Evolutionary conservation across 2,797 vertebrate species (phyloP).

Genomic region (Darevskia nairensis): DNA sequence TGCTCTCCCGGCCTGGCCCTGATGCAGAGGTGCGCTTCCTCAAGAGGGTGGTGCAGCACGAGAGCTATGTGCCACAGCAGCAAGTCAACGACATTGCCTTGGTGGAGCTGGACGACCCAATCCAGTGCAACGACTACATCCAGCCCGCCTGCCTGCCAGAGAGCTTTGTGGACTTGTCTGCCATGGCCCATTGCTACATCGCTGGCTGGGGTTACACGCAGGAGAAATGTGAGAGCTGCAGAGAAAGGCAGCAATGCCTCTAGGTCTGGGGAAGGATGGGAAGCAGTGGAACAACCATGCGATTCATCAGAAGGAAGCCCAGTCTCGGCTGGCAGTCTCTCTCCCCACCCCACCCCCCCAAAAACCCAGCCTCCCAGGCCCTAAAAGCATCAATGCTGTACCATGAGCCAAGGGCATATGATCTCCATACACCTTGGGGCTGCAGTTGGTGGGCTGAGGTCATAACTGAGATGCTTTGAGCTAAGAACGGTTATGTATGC

Average conservation of each 20-base stretch:
- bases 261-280: background rate
- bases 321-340: background rate
- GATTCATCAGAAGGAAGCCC: background rate
- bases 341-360: too few species aligned
- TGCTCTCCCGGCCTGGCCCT: background rate
- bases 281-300: too few species aligned
- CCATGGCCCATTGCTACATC: constrained; percentile 43
- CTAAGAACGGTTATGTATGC: background rate
- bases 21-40: background rate
- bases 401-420: background rate
- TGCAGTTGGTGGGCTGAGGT: background rate
- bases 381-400: too few species aligned
- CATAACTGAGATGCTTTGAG: background rate
- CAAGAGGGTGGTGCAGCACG: background rate
- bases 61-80: background rate
- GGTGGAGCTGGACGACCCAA: constrained; percentile 25
- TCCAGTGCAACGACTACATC: constrained; percentile 45
- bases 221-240: constrained; percentile 19
- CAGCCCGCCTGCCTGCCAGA: constrained; percentile 47
- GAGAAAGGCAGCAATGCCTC: too few species aligned
- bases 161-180: background rate
- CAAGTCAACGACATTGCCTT: constrained; percentile 53
- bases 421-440: background rate
- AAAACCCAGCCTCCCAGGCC: background rate
- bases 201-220: constrained; percentile 46